Percentiles rank a stretch among this genome's conserved stretches.
Conservation (phyloP, 2,797 vertebrate genomes). For the Luscinia luscinia region DNA sequence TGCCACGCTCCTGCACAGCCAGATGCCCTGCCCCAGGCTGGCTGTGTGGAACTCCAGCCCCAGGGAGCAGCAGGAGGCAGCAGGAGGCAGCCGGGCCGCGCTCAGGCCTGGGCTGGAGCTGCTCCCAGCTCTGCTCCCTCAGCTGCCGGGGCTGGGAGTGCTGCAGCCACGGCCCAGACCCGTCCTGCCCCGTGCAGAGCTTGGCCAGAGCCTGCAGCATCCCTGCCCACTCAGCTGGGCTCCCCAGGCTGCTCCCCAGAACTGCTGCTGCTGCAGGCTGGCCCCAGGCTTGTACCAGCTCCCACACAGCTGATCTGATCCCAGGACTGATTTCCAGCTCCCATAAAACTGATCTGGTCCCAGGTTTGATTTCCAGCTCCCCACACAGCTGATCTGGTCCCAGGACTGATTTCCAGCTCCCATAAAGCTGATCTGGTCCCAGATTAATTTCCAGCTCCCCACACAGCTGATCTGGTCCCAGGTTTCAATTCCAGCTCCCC, state of each 20-base stretch:
- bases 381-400: too few species aligned
- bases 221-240: fast-evolving
- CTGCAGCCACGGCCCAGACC: not conserved
- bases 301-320: too few species aligned
- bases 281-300: fast-evolving
- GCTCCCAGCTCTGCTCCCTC: not conserved
- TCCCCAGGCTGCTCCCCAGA: not conserved
- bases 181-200: fast-evolving
- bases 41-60: not conserved
- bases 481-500: too few species aligned
- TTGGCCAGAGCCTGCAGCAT: fast-evolving
- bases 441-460: not conserved
- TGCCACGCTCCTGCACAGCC: fast-evolving
- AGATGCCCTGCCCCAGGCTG: not conserved
- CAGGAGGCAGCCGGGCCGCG: not conserved
- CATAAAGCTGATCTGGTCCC: too few species aligned
- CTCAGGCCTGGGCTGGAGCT: not conserved
- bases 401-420: too few species aligned
- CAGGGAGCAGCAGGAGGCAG: not conserved
- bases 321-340: not conserved
- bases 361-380: too few species aligned
- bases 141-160: fast-evolving
- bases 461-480: too few species aligned
- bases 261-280: fast-evolving
- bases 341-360: not conserved